Conservation (phyloP, 2,113 vertebrate genomes). For the Amblyornis subalaris region DNA sequence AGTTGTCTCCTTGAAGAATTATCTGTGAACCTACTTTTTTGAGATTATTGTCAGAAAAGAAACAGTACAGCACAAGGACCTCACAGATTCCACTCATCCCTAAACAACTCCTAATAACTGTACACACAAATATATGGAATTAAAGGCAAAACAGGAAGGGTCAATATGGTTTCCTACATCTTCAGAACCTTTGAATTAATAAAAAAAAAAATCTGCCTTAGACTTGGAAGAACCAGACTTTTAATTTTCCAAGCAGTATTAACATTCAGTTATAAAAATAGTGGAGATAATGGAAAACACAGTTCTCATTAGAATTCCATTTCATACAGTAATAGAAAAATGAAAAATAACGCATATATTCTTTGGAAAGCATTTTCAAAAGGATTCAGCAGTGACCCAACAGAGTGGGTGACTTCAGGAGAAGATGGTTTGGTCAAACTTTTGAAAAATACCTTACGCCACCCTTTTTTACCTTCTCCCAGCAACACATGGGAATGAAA, state of each 20-base stretch:
- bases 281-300: not conserved
- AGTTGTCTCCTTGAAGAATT: not conserved
- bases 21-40: not conserved
- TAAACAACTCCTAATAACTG: not conserved
- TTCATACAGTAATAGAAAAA: not conserved
- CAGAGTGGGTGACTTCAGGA: not conserved
- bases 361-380: not conserved
- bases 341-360: not conserved
- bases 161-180: not conserved
- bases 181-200: not conserved
- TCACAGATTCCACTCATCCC: not conserved
- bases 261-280: not conserved
- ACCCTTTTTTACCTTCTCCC: not conserved
- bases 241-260: not conserved
- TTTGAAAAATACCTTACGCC: not conserved
- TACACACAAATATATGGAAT: not conserved
- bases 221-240: fast-evolving
- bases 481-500: not conserved
- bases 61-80: not conserved
- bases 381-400: not conserved
- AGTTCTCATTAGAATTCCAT: not conserved
- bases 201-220: not conserved
- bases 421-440: not conserved
- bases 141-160: not conserved
- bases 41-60: not conserved